Conservation (phyloP, 2,113 vertebrate species). For the Myiozetetes cayanensis region DNA sequence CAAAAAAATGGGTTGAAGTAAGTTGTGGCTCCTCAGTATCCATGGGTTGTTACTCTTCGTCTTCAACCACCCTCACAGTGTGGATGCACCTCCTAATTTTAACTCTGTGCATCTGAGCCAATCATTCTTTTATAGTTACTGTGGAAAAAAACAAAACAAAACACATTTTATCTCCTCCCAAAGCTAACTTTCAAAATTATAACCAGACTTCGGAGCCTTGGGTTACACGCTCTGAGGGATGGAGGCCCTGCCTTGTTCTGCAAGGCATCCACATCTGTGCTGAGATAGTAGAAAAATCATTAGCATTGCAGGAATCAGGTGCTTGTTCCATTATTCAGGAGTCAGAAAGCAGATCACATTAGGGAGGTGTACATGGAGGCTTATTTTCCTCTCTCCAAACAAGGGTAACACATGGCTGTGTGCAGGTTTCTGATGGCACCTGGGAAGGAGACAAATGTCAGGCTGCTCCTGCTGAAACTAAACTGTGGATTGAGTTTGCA, state of each 20-base stretch:
- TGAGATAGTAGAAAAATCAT: background rate
- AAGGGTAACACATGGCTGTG: background rate
- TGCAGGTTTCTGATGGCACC: background rate
- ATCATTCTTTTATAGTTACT: background rate
- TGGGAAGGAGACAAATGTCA: background rate
- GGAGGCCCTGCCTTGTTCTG: background rate
- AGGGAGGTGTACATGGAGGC: background rate
- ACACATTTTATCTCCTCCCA: background rate
- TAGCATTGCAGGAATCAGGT: background rate
- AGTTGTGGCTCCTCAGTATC: background rate
- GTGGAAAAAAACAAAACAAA: accelerated
- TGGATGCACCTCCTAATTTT: background rate
- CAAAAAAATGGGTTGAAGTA: background rate
- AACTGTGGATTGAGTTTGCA: background rate
- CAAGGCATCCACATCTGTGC: background rate
- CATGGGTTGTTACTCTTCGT: background rate
- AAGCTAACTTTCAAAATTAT: background rate
- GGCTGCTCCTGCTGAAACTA: background rate
- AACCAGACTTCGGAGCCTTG: background rate
- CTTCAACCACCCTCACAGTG: background rate
- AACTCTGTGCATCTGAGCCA: background rate
- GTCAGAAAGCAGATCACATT: slow-evolving; percentile 18
- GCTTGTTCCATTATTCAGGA: slow-evolving; percentile 36
- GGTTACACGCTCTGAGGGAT: background rate
- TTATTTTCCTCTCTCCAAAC: background rate